These are phyloP conservation scores for Heliocidaris tuberculata DNA, from an alignment of 35 echinoderm and acorn worm genomes.

Conservation along the genomic window DNA sequence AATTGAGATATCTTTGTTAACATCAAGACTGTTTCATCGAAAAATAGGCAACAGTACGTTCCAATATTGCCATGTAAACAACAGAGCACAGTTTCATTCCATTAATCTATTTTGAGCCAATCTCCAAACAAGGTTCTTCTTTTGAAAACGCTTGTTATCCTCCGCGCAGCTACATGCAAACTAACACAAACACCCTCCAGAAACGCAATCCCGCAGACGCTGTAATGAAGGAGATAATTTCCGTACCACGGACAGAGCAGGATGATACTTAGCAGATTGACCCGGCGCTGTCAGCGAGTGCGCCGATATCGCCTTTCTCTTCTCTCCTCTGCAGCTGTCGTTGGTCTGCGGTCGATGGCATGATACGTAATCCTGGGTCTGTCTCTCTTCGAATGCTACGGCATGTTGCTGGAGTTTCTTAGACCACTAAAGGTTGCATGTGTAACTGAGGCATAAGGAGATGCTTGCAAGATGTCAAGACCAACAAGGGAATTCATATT, in stretches of 20 bases:
- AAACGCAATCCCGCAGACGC: conserved; percentile 21
- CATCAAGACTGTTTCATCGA: not conserved
- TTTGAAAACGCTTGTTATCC: not conserved
- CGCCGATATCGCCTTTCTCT: not conserved
- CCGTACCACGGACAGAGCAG: not conserved
- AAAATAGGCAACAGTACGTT: not conserved
- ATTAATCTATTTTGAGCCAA: conserved; percentile 12
- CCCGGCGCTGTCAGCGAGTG: not conserved
- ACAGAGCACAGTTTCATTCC: not conserved
- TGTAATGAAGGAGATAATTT: conserved; percentile 42
- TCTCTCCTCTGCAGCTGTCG: not conserved
- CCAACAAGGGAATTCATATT: not conserved
- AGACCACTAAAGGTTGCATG: not conserved
- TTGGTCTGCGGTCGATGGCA: conserved; percentile 2
- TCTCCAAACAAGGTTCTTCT: not conserved
- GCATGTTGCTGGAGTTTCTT: not conserved
- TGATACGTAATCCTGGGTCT: not conserved
- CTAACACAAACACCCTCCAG: conserved; percentile 15
- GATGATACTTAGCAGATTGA: conserved; percentile 14
- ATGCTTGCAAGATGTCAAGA: not conserved
- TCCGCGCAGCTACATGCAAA: not conserved
- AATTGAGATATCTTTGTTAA: not conserved
- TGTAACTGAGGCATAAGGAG: not conserved
- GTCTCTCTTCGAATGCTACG: not conserved
- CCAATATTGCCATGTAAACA: conserved; percentile 4